Conservation (phyloP, 2,797 vertebrate genomes). For the Dromococcyx pavoninus region DNA sequence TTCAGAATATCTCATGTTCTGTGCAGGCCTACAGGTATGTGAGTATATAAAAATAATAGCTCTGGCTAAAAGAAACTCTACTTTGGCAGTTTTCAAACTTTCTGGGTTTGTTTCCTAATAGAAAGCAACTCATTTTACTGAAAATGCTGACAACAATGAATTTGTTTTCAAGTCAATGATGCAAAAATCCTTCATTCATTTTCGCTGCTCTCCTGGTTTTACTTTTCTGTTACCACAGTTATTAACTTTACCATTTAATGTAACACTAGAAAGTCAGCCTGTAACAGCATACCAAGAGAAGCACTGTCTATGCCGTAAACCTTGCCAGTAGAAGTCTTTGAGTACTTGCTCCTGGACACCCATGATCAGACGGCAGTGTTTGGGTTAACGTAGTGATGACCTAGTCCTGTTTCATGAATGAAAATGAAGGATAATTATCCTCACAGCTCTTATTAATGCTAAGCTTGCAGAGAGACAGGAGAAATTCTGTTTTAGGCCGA, state of each 20-base stretch:
- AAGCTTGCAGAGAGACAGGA: neutral
- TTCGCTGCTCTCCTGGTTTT: neutral
- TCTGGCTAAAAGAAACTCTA: slow-evolving; percentile 16
- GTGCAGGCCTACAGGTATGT: slow-evolving; percentile 40
- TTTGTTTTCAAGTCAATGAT: slow-evolving; percentile 43
- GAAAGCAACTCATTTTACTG: slow-evolving; percentile 13
- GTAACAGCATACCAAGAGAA: neutral
- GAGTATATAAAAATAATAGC: slow-evolving; percentile 49
- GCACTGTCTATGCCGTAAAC: neutral
- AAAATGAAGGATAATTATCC: neutral
- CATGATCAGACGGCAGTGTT: neutral
- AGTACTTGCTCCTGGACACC: neutral
- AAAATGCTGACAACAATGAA: neutral
- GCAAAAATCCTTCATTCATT: neutral
- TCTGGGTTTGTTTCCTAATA: slow-evolving; percentile 38
- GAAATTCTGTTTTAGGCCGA: neutral
- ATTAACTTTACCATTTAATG: neutral
- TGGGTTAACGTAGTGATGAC: neutral
- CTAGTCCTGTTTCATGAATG: neutral
- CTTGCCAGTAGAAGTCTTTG: neutral
- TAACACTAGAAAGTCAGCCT: neutral
- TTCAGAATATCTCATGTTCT: slow-evolving; percentile 40
- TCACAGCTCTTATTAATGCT: neutral
- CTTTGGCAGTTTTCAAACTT: slow-evolving; percentile 52
- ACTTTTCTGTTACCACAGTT: neutral